Evolutionary conservation across 2,888 invertebrate species (phyloP), one percentile per base, ranked within the genome.

Genomic region (Gasteruption jaculator): DNA sequence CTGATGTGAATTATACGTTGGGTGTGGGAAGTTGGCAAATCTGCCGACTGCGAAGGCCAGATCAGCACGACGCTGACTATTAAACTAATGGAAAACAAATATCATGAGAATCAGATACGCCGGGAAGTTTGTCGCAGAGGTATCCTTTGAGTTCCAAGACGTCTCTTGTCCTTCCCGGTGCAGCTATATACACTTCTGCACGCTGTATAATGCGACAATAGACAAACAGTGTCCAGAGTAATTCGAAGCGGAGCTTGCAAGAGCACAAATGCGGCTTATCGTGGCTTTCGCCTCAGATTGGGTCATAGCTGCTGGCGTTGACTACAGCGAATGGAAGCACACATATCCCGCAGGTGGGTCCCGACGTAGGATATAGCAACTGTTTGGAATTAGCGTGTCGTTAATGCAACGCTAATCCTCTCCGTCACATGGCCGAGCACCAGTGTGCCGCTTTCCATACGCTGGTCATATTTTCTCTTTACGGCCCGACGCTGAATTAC

Each of bases 271-370:
- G 40, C 41, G 39, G 50, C 43, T 52, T 46, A 49, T 48, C 45
- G 42, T 48, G 49, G 45, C 44, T 47, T 53, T 49, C 52, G 37
- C 38, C 33, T 40, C 31, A 37, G 43, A n/a, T 45, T 43, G 35
- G 39, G 26, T 31, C 44, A 45, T 12, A 21, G 35, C 35, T n/a
- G 21, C 34, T 12, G 43, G 39, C 43, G 45, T 48, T 45, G 52
- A 50, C 52, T 43, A 38, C 40, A 41, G 33, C 39, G 42, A 48
- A 54, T 49, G 52, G 48, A 49, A 53, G 40, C 48, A 52, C 46
- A 52, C 49, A 43, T 42, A 34, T 45, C 45, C 38, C 38, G 11
- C 29, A 42, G 37, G 31, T 45, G 41, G 29, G 43, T 10, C 12
- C 20, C 37, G 22, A 18, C 21, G 34, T 15, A 16, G 22, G 22